Evolutionary conservation across 2,888 invertebrate species (phyloP), one percentile per base, ranked within the genome.

Genomic region (Azorinus chamasolen): DNA sequence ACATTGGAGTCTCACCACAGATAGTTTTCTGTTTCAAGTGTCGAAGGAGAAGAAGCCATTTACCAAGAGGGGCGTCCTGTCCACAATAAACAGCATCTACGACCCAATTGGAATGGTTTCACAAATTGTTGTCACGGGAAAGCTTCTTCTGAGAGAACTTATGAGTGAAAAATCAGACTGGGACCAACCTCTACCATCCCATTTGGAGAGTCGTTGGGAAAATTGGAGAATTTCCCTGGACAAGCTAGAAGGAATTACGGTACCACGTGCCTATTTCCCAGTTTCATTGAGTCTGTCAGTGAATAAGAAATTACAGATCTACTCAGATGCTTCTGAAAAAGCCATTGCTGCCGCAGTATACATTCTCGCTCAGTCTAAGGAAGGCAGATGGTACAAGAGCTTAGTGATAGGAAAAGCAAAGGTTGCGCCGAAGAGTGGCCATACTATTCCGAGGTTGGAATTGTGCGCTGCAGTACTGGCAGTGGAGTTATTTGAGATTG

Each of bases 371-470:
- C 24, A 45, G 22, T 1, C 10, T 14, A 68, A 66, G 24, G 64
- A 51, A n/a, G n/a, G n/a, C n/a, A n/a, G n/a, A 22, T 16, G 10
- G 20, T 22, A 65, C 14, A n/a, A 68, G 1, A 51, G 71, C 1
- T 78, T 71, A 53, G n/a, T 79, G 2, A 10, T 77, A 5, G 80
- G 81, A 3, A 81, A 82, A 41, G 54, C 76, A 10, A 79, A 66
- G 32, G 64, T 71, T n/a, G 78, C 82, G 39, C 79, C 79, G 14
- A n/a, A 27, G 3, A 24, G 46, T 14, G 71, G 72, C 3, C 64
- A 63, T 24, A 80, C 80, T 1, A 73, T 83, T 37, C 80, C 83
- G n/a, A 24, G 78, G 5, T 57, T 83, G 2, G 83, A 83, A 48
- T 27, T 83, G 12, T 62, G 66, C 46, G 74, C 78, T 16, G 83